Evolutionary conservation across 2,797 vertebrate species (phyloP).

Genomic region (Esox lucius): DNA sequence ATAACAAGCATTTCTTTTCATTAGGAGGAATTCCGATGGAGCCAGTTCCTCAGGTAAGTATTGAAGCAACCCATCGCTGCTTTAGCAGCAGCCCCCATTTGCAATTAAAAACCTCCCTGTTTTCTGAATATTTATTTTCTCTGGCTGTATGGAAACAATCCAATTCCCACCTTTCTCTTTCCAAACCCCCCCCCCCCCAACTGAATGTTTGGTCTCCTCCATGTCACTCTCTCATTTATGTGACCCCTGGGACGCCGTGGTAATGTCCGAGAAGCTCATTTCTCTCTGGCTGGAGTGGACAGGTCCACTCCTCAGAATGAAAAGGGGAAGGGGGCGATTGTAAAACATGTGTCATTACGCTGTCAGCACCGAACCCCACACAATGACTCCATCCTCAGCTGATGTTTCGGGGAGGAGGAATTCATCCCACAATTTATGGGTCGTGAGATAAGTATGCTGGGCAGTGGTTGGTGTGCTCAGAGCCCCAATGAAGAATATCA

Average conservation of each 20-base stretch:
- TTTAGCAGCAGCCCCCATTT: constrained; percentile 53
- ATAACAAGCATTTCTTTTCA: constrained; percentile 50
- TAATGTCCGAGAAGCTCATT: constrained; percentile 75
- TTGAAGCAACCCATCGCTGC: constrained; percentile 66
- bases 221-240: constrained; percentile 67
- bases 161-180: constrained; percentile 43
- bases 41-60: constrained; percentile 66
- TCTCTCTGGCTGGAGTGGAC: constrained; percentile 69
- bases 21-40: constrained; percentile 64
- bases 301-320: constrained; percentile 75
- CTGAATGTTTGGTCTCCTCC: constrained; percentile 31
- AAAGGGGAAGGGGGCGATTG: constrained; percentile 69
- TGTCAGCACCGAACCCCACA: constrained; percentile 73
- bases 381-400: constrained; percentile 74
- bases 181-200: constrained; percentile 28
- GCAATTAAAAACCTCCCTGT: constrained; percentile 68
- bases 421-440: constrained; percentile 74
- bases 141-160: constrained; percentile 46
- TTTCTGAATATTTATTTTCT: constrained; percentile 43
- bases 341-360: constrained; percentile 77
- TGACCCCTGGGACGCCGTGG: constrained; percentile 67
- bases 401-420: constrained; percentile 57
- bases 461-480: constrained; percentile 64
- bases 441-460: constrained; percentile 76
- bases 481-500: constrained; percentile 70